Evolutionary conservation across 1,140 invertebrate species (phyloP).

Genomic region (Ips typographus): DNA sequence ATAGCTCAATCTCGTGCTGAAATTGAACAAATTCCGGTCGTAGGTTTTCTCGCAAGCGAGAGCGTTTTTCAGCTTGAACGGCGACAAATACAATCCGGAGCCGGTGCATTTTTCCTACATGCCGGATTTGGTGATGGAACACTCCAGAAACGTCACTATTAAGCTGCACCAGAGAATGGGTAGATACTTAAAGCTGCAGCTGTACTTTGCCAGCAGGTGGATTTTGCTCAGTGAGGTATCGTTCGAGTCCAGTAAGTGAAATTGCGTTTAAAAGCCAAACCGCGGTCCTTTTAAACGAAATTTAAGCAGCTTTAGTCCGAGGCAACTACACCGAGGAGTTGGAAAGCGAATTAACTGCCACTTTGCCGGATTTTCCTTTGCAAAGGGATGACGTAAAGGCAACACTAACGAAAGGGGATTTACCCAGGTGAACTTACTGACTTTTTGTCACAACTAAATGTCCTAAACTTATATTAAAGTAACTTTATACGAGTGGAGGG

Average conservation of each 20-base stretch:
- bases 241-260: slow-evolving; percentile 71
- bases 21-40: slow-evolving; percentile 13
- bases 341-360: slow-evolving; percentile 44
- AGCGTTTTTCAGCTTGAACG: slow-evolving; percentile 71
- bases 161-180: slow-evolving; percentile 77
- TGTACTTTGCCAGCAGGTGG: slow-evolving; percentile 84
- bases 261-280: background rate
- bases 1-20: background rate
- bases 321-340: background rate
- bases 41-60: slow-evolving; percentile 71
- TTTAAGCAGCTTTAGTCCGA: background rate
- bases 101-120: slow-evolving; percentile 73
- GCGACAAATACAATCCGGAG: slow-evolving; percentile 64
- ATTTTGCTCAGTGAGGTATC: slow-evolving; percentile 86
- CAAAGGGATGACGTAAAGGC: slow-evolving; percentile 69
- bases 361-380: slow-evolving; percentile 59
- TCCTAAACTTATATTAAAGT: too few relatives aligned
- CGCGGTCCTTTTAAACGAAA: too few relatives aligned
- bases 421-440: slow-evolving; percentile 35
- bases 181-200: slow-evolving; percentile 73
- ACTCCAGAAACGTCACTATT: slow-evolving; percentile 80
- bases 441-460: background rate
- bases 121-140: slow-evolving; percentile 78
- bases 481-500: too few relatives aligned
- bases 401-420: slow-evolving; percentile 34